Base-by-base conservation (phyloP, 1,140 invertebrate genomes). In the Atta texana region DNA sequence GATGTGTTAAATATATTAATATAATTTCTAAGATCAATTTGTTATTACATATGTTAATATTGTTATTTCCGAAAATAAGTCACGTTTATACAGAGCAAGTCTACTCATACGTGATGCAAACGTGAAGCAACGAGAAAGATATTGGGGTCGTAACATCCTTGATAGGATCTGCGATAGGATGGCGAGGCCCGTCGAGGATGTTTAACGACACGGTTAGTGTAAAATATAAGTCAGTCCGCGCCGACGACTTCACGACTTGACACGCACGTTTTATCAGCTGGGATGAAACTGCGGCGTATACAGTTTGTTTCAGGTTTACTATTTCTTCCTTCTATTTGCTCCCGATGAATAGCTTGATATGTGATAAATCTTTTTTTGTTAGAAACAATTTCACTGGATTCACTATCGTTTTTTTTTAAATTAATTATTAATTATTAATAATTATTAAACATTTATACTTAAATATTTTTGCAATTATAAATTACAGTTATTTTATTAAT, bases 131-230 rank as follows among this genome's bases (percentile, higher is more conserved):
- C 21, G 55, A 59, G 69, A 84, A 24, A 74, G 69, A 74, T 80
- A 80, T 80, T 55, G 77, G 49, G 31, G n/a, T 74, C 39, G 39
- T 84, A 63, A 74, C 55, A 49, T 74, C 74, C 39, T 74, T 74
- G 18, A 84, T 84, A 74, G 44, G 39, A 82, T n/a, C 24, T 72
- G 4, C 55, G 39, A 49, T n/a, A 74, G 28, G 55, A 74, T 49
- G 28, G 80, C n/a, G 39, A 34, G 18, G 24, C 69, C 53, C 55
- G 55, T 84, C 39, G 69, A 74, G 39, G 39, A 84, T 74, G 55
- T 82, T 82, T 82, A 82, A 82, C 80, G 69, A 61, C 24, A 71
- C 68, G 34, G 68, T 82, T 82, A 34, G 39, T 18, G 55, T 82
- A 74, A 82, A 72, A 82, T 49, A 82, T 82, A 74, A 82, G 80